Evolutionary conservation across 2,113 vertebrate species (phyloP).

Genomic region (Neoarius graeffei): DNA sequence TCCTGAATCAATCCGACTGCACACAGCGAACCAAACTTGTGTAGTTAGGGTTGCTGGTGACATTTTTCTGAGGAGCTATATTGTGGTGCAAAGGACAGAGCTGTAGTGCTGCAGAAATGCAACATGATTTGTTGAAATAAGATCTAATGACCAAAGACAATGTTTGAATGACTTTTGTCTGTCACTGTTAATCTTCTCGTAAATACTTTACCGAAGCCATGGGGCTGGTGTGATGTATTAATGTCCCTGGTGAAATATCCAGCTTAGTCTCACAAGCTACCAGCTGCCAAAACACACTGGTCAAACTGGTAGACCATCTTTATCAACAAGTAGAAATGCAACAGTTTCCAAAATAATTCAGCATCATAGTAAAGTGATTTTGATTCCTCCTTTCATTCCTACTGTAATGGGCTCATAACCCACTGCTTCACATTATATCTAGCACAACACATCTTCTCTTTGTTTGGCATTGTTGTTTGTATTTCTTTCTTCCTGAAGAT

Average conservation of each 20-base stretch:
- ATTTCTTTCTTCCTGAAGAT: background rate
- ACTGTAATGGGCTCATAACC: background rate
- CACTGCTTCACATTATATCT: background rate
- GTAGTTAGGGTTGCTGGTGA: background rate
- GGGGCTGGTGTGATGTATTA: background rate
- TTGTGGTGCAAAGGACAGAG: background rate
- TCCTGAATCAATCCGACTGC: background rate
- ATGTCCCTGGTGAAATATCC: constrained; percentile 5
- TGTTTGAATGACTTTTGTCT: background rate
- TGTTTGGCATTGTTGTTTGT: background rate
- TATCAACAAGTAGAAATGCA: background rate
- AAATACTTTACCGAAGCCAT: background rate
- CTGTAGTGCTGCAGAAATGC: background rate
- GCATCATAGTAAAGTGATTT: background rate
- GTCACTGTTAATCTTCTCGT: background rate
- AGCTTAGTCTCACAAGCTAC: background rate
- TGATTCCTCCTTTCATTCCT: background rate
- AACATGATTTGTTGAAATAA: background rate
- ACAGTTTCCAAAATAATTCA: background rate
- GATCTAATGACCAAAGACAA: background rate
- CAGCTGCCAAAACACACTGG: background rate
- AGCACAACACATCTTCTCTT: background rate
- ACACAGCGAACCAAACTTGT: background rate
- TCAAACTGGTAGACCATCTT: background rate
- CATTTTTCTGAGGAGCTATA: background rate